Evolutionary conservation across 2,888 invertebrate genomes (phyloP).

Genomic region (Listrodromus nycthemerus): DNA sequence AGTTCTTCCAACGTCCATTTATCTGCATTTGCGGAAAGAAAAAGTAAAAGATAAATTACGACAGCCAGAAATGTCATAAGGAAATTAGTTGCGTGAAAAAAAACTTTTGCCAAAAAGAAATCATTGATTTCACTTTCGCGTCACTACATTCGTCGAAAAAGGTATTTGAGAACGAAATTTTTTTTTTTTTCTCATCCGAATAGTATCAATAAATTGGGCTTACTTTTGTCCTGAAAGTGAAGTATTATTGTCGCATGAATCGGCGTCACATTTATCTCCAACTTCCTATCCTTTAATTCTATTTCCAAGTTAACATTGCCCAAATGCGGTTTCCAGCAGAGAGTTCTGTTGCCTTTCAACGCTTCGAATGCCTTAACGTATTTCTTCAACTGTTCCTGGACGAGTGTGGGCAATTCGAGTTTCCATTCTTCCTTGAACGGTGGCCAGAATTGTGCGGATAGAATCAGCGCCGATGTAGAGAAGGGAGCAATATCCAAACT

Average conservation of each 20-base stretch:
- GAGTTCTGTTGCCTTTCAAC: constrained; percentile 95
- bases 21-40: constrained; percentile 83
- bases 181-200: too few species aligned
- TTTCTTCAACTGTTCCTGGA: constrained; percentile 92
- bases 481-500: constrained; percentile 84
- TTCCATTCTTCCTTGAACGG: constrained; percentile 96
- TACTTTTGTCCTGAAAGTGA: constrained; percentile 95
- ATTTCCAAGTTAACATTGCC: constrained; percentile 96
- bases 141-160: too few species aligned
- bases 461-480: constrained; percentile 92
- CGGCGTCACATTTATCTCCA: constrained; percentile 94
- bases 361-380: constrained; percentile 97
- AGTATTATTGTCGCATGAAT: constrained; percentile 97
- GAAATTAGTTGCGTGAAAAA: background rate
- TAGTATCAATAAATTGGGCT: constrained; percentile 68
- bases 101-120: background rate
- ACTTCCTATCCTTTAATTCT: constrained; percentile 92
- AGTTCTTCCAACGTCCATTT: constrained; percentile 95
- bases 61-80: constrained; percentile 31
- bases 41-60: background rate
- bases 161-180: background rate
- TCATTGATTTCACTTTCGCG: too few species aligned
- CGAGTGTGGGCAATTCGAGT: constrained; percentile 92
- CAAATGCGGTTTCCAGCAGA: constrained; percentile 97
- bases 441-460: constrained; percentile 99